Conservation (phyloP, 2,888 invertebrate genomes). For the Oscheius sp. region DNA sequence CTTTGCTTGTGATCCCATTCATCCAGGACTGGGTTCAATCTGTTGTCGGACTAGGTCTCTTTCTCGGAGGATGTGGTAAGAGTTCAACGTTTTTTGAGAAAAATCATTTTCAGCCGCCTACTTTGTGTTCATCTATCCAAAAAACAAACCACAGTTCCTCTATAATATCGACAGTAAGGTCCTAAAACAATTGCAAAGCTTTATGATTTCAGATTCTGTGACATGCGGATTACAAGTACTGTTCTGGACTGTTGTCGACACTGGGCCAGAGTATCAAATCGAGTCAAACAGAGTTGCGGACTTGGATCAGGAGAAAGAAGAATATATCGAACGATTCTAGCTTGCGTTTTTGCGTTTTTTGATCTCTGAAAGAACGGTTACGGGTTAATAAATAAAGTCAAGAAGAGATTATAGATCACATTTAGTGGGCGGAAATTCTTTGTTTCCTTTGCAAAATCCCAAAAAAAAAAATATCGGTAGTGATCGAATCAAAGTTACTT, state of each 20-base stretch:
- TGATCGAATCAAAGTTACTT: no score
- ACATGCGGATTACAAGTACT: slow-evolving; percentile 49
- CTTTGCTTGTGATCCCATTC: slow-evolving; percentile 52
- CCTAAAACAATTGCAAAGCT: neutral
- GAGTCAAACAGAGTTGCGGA: neutral
- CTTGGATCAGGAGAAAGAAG: no score
- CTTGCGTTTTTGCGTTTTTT: no score
- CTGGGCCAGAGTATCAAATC: slow-evolving; percentile 29
- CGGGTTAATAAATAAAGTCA: no score
- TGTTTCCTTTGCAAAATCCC: no score
- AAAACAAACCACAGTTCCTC: slow-evolving; percentile 37
- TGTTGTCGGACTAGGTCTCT: slow-evolving; percentile 51
- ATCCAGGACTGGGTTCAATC: slow-evolving; percentile 48
- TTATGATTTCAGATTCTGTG: slow-evolving; percentile 37
- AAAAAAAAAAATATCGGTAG: no score
- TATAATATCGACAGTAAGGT: slow-evolving; percentile 14
- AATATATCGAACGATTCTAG: no score
- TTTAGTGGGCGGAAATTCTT: no score
- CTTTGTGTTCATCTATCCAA: slow-evolving; percentile 42
- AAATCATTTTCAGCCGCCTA: slow-evolving; percentile 43
- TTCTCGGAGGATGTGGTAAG: slow-evolving; percentile 49
- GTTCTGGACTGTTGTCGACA: slow-evolving; percentile 53
- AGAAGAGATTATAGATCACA: no score
- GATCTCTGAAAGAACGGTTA: no score
- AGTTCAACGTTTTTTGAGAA: neutral